Percentiles rank a stretch among this genome's conserved stretches.
These are phyloP conservation scores for Onchidella celtica DNA, from an alignment of 2,888 invertebrate genomes.

Conservation along the genomic window DNA sequence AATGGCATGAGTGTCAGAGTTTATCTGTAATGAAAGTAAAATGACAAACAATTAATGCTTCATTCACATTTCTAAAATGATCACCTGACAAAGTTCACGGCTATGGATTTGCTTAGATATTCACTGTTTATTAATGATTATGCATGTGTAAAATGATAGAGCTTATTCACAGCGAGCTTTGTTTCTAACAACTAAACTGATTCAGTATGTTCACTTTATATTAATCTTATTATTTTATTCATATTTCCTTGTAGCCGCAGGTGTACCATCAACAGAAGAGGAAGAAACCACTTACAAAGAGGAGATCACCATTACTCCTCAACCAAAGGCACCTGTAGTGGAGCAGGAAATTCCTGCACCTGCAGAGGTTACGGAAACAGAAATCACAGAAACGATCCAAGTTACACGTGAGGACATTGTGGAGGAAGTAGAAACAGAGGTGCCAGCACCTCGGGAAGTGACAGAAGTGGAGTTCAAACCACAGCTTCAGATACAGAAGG, in stretches of 20 bases:
- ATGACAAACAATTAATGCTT: too few relatives aligned
- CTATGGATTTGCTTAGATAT: too few relatives aligned
- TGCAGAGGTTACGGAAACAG: constrained; percentile 48
- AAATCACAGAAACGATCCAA: constrained; percentile 37
- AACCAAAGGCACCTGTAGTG: constrained; percentile 23
- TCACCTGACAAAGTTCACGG: too few relatives aligned
- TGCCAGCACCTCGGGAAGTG: constrained; percentile 57
- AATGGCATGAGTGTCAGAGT: too few relatives aligned
- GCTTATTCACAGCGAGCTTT: too few relatives aligned
- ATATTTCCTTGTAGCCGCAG: constrained; percentile 51
- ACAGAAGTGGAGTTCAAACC: constrained; percentile 58
- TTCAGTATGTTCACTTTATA: not conserved
- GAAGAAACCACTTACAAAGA: constrained; percentile 51
- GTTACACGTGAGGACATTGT: not conserved
- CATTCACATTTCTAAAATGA: too few relatives aligned
- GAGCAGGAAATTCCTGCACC: constrained; percentile 40
- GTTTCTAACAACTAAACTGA: not conserved
- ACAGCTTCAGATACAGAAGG: constrained; percentile 55
- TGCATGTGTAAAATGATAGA: too few relatives aligned
- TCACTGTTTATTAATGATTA: too few relatives aligned
- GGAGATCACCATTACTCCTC: constrained; percentile 47
- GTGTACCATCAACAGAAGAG: constrained; percentile 52
- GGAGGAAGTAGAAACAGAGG: constrained; percentile 9
- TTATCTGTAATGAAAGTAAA: too few relatives aligned
- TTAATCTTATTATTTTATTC: constrained; percentile 2